phyloP scores from a whole-genome alignment of 2,888 invertebrate species.

The Ectemnius lituratus region DNA sequence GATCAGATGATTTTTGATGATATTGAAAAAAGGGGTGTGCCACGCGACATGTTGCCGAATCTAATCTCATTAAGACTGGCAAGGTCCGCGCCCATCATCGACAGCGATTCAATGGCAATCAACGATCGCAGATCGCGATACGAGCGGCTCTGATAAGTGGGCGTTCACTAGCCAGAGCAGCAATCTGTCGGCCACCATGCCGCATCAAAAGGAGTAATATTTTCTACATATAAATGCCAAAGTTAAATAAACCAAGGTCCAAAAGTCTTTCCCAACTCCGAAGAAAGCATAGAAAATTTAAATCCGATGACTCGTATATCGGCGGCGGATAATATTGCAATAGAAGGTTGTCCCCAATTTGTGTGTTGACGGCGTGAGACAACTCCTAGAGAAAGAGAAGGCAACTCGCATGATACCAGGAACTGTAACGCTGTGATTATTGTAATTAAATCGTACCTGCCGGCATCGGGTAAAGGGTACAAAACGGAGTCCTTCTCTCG shows the following conservation, averaged over 20 bases:
- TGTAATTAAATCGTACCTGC: constrained; percentile 74
- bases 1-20: constrained; percentile 6
- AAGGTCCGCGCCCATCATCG: neutral
- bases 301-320: too few relatives aligned
- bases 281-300: too few relatives aligned
- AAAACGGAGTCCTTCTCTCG: constrained; percentile 34
- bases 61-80: constrained; percentile 41
- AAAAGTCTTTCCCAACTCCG: too few relatives aligned
- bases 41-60: constrained; percentile 30
- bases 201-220: neutral
- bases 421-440: constrained; percentile 72
- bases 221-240: neutral
- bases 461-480: constrained; percentile 48
- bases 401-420: constrained; percentile 62
- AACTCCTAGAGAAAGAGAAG: constrained; percentile 58
- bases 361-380: constrained; percentile 65
- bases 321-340: too few relatives aligned
- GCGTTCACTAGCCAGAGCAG: constrained; percentile 39
- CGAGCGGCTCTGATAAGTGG: constrained; percentile 36
- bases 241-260: too few relatives aligned
- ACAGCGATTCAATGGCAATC: constrained; percentile 21
- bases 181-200: constrained; percentile 37
- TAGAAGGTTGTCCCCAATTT: constrained; percentile 53
- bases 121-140: constrained; percentile 40
- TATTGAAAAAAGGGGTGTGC: constrained; percentile 16